Conservation (phyloP, 1,140 invertebrate species). For the Battus philenor region DNA sequence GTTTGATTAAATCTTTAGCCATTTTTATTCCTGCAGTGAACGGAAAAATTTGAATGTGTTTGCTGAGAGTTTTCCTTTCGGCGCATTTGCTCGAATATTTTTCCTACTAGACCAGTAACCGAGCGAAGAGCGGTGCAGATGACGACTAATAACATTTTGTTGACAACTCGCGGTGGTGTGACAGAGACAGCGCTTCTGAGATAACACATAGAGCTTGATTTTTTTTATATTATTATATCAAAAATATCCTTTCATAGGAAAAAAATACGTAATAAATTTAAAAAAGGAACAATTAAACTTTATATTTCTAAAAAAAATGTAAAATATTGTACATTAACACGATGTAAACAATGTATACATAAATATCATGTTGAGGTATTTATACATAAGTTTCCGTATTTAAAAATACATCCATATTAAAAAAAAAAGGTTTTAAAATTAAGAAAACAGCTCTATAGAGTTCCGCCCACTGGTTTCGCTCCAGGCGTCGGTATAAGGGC, state of each 20-base stretch:
- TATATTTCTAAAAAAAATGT: too few relatives aligned
- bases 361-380: too few relatives aligned
- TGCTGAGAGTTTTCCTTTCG: slow-evolving; percentile 15
- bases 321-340: too few relatives aligned
- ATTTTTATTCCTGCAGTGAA: slow-evolving; percentile 4
- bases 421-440: background rate
- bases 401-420: background rate
- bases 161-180: slow-evolving; percentile 50
- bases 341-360: too few relatives aligned
- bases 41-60: slow-evolving; percentile 12
- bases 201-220: slow-evolving; percentile 28
- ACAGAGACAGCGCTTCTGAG: slow-evolving; percentile 34
- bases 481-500: slow-evolving; percentile 55
- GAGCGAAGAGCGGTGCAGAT: slow-evolving; percentile 27
- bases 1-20: too few relatives aligned
- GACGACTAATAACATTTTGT: slow-evolving; percentile 65
- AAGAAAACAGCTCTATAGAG: slow-evolving; percentile 34
- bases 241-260: too few relatives aligned
- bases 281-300: too few relatives aligned
- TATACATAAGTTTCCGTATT: too few relatives aligned
- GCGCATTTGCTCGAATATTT: slow-evolving; percentile 11
- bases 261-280: too few relatives aligned
- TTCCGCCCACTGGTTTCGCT: slow-evolving; percentile 44
- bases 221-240: too few relatives aligned
- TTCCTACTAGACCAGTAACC: slow-evolving; percentile 16